phyloP scores from a whole-genome alignment of 2,113 vertebrate genomes.

The Dolichotis patagonum region DNA sequence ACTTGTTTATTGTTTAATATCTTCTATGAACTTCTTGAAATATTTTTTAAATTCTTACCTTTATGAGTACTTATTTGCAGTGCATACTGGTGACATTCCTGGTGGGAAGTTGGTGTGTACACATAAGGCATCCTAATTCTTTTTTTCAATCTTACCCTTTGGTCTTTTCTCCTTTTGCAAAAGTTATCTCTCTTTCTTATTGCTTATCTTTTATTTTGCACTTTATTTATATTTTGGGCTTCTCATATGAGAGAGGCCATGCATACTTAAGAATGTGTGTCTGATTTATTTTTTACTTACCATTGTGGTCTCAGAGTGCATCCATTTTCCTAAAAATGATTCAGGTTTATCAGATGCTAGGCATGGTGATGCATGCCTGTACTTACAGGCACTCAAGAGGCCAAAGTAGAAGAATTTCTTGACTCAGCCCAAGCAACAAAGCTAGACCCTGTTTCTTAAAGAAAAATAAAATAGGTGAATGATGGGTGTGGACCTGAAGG shows the following conservation, averaged over 20 bases:
- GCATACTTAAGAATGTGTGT: background rate
- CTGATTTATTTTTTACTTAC: background rate
- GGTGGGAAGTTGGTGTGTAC: fast-evolving
- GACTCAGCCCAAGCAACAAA: background rate
- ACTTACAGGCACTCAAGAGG: too few relatives aligned
- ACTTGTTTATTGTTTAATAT: background rate
- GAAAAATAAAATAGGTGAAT: background rate
- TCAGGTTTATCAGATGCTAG: background rate
- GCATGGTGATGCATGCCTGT: too few relatives aligned
- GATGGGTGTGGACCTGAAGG: background rate
- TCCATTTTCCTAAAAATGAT: background rate
- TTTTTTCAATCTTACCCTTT: background rate
- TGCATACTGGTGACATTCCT: background rate
- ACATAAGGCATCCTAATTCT: background rate
- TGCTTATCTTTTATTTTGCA: background rate
- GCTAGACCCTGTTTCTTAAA: background rate
- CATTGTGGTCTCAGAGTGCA: background rate
- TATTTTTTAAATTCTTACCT: background rate
- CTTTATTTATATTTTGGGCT: background rate
- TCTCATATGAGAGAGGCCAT: background rate
- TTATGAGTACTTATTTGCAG: background rate
- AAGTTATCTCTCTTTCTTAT: background rate
- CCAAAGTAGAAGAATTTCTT: background rate
- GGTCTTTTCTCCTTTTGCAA: background rate
- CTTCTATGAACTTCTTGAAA: background rate